Base-by-base conservation (phyloP, 2,797 vertebrate species). In the Malurus splendens region DNA sequence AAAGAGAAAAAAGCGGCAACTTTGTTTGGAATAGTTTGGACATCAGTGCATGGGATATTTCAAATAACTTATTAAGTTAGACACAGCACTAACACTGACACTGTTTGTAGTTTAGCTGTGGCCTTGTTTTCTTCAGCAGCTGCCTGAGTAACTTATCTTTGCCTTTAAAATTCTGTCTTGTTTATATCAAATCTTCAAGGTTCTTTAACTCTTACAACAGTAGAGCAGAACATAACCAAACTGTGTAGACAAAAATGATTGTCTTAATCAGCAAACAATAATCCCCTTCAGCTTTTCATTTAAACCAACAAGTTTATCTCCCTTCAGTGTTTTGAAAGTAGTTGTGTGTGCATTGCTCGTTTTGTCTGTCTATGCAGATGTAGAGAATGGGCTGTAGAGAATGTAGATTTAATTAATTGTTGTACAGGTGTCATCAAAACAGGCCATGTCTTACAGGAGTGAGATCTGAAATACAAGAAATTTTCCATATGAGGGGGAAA, bases 151-250 rank as follows among this genome's bases (percentile, higher is more conserved):
- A 87, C 92, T 94, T 95, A 90, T 96, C 93, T 95, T 87, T 70
- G 81, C 73, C 86, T 94, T 82, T 67, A 75, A 90, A 93, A 91
- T 83, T 79, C 66, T 92, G 83, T 68, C 80, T 89, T 94, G 84
- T 89, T 95, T 94, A 59, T 85, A 77, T 93, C 42, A 95, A 92
- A 82, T 92, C 61, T 86, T 93, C 92, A 94, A 95, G 92, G 83
- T 80, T 91, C 68, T 94, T 79, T 94, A 93, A 86, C 66, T 86
- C 67, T 90, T 89, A 51, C 18, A 54, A 36, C 16, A 44, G 44
- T 77, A 47, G 61, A 89, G 39, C 32, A 38, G 73, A 75, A 61
- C 48, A 78, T 45, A 87, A 55, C 44, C 22, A 77, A 64, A 36
- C 45, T 6, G 3, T 15, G 60, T 36, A 85, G 73, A 51, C 39